Percentiles rank a stretch among this genome's conserved stretches.
These are phyloP conservation scores for Glaucopsyche alexis DNA, from an alignment of 2,888 invertebrate species.

Conservation along the genomic window DNA sequence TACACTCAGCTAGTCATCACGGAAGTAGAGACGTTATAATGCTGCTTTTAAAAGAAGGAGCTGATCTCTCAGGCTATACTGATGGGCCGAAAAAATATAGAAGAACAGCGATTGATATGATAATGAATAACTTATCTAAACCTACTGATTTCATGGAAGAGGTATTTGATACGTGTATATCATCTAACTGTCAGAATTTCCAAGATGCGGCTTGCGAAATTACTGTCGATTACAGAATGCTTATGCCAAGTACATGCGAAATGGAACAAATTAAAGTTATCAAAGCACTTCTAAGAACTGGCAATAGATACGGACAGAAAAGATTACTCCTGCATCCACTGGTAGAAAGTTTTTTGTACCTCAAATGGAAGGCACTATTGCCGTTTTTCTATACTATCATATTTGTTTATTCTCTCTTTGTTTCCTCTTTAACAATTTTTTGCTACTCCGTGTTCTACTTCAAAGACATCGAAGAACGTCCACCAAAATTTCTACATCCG, in stretches of 20 bases:
- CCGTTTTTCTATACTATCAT: conserved; percentile 78
- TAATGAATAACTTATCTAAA: conserved; percentile 74
- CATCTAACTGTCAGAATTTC: conserved; percentile 64
- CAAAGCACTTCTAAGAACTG: conserved; percentile 75
- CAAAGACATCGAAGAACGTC: conserved; percentile 54
- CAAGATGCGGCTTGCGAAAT: conserved; percentile 68
- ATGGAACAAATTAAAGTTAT: conserved; percentile 79
- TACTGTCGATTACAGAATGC: conserved; percentile 71
- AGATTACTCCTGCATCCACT: conserved; percentile 77
- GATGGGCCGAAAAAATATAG: conserved; percentile 62
- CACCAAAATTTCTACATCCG: conserved; percentile 55
- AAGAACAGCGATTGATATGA: conserved; percentile 74
- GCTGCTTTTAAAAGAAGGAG: conserved; percentile 65
- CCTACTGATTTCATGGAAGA: conserved; percentile 76
- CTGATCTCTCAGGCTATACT: conserved; percentile 65
- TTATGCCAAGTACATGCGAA: conserved; percentile 66
- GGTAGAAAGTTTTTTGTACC: conserved; percentile 76
- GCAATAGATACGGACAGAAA: conserved; percentile 71
- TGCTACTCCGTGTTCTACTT: conserved; percentile 72
- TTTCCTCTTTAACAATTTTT: conserved; percentile 71
- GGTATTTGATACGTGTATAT: conserved; percentile 74
- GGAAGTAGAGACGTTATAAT: conserved; percentile 80
- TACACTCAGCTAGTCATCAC: conserved; percentile 75
- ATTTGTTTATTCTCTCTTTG: conserved; percentile 70
- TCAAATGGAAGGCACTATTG: conserved; percentile 79